phyloP scores from a whole-genome alignment of 2,113 vertebrate genomes.

The Ceratotherium simum region DNA sequence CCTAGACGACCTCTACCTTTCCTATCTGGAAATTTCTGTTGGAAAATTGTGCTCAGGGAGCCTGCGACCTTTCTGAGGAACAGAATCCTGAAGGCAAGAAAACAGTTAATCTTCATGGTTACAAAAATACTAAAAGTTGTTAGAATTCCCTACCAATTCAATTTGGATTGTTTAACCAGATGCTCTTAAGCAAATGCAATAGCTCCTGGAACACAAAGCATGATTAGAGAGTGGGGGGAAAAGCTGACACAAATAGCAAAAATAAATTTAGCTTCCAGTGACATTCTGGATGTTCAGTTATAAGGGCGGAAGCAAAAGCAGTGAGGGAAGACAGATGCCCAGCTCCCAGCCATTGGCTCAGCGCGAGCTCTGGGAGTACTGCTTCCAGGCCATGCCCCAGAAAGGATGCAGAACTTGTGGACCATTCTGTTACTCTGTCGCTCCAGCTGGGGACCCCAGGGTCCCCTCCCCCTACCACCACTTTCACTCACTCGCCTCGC shows the following conservation, averaged over 20 bases:
- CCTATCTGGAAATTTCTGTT: not conserved
- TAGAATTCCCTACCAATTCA: slow-evolving; percentile 38
- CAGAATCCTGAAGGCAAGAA: not conserved
- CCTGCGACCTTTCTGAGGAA: not conserved
- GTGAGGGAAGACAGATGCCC: not conserved
- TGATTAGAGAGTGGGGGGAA: not conserved
- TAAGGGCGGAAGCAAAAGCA: not conserved
- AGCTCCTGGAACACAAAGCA: slow-evolving; percentile 26
- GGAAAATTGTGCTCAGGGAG: not conserved
- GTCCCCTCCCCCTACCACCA: not conserved
- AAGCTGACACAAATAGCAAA: slow-evolving; percentile 1
- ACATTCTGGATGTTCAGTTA: not conserved
- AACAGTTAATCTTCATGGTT: not conserved
- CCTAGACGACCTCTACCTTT: not conserved
- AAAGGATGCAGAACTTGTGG: not conserved
- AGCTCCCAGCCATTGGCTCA: not conserved
- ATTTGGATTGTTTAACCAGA: slow-evolving; percentile 46
- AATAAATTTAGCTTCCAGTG: slow-evolving; percentile 40
- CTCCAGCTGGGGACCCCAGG: not conserved
- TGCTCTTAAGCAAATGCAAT: not conserved
- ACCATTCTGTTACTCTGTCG: not conserved
- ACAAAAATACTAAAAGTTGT: slow-evolving; percentile 11
- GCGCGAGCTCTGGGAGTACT: not conserved
- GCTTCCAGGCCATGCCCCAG: not conserved
- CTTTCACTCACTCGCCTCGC: not conserved